Percentiles rank a stretch among this genome's conserved stretches.
Evolutionary conservation across 2,888 invertebrate species (phyloP).

Genomic region (Chaetoderma sp.): DNA sequence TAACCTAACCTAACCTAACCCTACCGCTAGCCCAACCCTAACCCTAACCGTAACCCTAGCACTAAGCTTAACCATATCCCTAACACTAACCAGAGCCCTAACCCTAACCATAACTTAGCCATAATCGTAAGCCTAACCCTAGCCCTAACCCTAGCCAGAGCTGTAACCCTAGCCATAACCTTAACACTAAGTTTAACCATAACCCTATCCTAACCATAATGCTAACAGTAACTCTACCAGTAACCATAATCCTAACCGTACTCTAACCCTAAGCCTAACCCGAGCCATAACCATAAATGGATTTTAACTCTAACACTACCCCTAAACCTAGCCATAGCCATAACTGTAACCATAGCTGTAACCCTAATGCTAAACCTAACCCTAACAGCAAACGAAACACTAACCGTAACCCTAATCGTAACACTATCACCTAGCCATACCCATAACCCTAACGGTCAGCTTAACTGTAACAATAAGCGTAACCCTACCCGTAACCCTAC

Average conservation of each 20-base stretch:
- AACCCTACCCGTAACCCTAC: slow-evolving; percentile 8
- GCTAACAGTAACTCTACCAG: too few species aligned
- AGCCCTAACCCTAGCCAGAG: slow-evolving; percentile 11
- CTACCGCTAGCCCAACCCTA: background rate
- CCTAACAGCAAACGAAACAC: too few species aligned
- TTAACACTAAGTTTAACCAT: too few species aligned
- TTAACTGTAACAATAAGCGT: slow-evolving; percentile 6
- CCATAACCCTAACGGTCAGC: too few species aligned
- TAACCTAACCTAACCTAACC: background rate
- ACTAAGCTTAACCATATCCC: slow-evolving; percentile 3
- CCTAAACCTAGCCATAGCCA: slow-evolving; percentile 5
- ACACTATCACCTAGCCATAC: too few species aligned
- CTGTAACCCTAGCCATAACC: slow-evolving; percentile 12
- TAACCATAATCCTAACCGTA: too few species aligned
- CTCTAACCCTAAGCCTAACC: slow-evolving; percentile 10
- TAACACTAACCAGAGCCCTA: too few species aligned
- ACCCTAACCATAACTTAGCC: background rate
- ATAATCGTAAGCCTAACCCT: slow-evolving; percentile 13
- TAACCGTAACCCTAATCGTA: too few species aligned
- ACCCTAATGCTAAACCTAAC: too few species aligned
- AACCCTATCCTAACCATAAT: too few species aligned
- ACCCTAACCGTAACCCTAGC: slow-evolving; percentile 1
- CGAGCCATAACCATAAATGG: background rate
- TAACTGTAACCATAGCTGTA: too few species aligned
- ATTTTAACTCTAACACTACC: background rate